phyloP scores from a whole-genome alignment of 2,113 vertebrate genomes.

The human (Homo sapiens) region GRCh38 chr4:173189001-173189500 shows the following conservation, averaged over 20 bases:
- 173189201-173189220: not conserved
- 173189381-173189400: not conserved
- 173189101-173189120: not conserved
- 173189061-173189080: not conserved
- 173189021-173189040: not conserved
- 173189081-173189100: not conserved
- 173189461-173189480: conserved; percentile 5
- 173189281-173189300: not conserved
- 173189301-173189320: not conserved
- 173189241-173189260: not conserved
- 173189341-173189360: not conserved
- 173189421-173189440: not conserved
- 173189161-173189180: not conserved
- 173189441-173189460: not conserved
- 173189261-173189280: not conserved
- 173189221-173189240: not conserved
- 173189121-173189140: not conserved
- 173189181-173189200: not conserved
- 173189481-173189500: not conserved
- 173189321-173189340: conserved; percentile 23
- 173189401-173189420: not conserved
- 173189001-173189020: not conserved
- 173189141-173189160: not conserved
- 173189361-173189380: not conserved
- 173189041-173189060: not conserved